Base-by-base conservation (phyloP, 37 sponge, comb jelly and placozoan genomes). In the Beroe forskalii region DNA sequence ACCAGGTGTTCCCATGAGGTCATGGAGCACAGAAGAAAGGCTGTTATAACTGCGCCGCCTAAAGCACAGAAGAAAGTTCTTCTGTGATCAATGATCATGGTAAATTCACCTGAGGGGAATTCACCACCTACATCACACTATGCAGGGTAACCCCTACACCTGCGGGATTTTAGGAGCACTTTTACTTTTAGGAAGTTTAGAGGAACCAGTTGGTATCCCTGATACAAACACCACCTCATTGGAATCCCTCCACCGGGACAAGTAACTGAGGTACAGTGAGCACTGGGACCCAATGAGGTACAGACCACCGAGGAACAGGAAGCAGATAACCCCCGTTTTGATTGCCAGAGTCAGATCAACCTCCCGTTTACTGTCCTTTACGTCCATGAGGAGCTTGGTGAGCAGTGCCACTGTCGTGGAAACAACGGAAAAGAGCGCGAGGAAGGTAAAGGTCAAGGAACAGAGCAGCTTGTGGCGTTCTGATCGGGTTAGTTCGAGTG, bases 181-280 rank as follows among this genome's bases (percentile, higher is more conserved):
- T n/a, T n/a, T n/a, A n/a, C n/a, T n/a, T n/a, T n/a, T n/a, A n/a
- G n/a, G n/a, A n/a, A n/a, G n/a, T n/a, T n/a, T n/a, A n/a, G n/a
- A n/a, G n/a, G n/a, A n/a, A n/a, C n/a, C n/a, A n/a, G n/a, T n/a
- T n/a, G n/a, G n/a, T n/a, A n/a, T 93, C 95, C 92, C 94, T 95
- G 83, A 95, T 93, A 91, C 86, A 94, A 48, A 48, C 6, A 48
- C 55, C 12, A 48, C 12, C 12, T 48, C 12, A 48, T 48, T 48
- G 55, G 55, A 48, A 12, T 48, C 55, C 55, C 55, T 6, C 55
- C 55, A 48, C 55, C 55, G 6, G 12, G 55, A 17, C 55, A 48
- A 12, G 55, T 48, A 48, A 17, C 55, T 48, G 55, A 48, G 12
- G 12, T 48, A 48, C 55, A 48, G 12, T 6, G 55, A 48, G 55